phyloP scores from a whole-genome alignment of 2,888 invertebrate species.

The Peribatodes rhomboidaria region DNA sequence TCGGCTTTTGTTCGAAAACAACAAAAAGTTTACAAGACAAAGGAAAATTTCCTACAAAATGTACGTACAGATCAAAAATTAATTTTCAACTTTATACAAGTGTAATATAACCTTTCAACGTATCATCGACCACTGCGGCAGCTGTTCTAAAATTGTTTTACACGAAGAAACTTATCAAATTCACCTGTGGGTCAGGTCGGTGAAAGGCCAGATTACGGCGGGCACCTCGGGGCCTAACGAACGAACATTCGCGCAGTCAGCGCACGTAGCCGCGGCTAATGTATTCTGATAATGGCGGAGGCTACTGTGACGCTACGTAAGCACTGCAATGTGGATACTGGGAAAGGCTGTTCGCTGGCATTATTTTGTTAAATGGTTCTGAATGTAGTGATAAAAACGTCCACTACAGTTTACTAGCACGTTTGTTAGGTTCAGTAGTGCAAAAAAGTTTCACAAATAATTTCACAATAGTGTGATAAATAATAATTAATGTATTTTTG shows the following conservation, averaged over 20 bases:
- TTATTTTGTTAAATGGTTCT: not conserved
- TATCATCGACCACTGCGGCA: conserved; percentile 10
- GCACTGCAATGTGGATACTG: conserved; percentile 49
- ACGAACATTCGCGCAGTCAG: conserved; percentile 64
- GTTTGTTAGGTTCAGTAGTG: no score
- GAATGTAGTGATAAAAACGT: not conserved
- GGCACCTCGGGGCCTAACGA: conserved; percentile 64
- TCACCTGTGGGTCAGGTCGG: conserved; percentile 51
- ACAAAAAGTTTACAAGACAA: not conserved
- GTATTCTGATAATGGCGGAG: conserved; percentile 71
- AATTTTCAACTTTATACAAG: not conserved
- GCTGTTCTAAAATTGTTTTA: conserved; percentile 33
- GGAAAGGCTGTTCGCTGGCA: conserved; percentile 1
- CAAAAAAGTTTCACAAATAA: no score
- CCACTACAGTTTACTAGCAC: no score
- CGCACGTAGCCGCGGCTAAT: conserved; percentile 72
- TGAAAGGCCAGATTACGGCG: conserved; percentile 56
- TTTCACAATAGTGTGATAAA: no score
- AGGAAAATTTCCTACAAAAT: not conserved
- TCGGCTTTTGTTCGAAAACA: not conserved
- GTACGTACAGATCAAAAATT: not conserved
- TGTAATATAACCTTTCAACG: not conserved
- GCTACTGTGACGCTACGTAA: conserved; percentile 54
- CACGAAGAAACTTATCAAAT: conserved; percentile 39
- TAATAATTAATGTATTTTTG: no score